Conservation (phyloP, 2,113 vertebrate genomes). For the Alosa alosa region DNA sequence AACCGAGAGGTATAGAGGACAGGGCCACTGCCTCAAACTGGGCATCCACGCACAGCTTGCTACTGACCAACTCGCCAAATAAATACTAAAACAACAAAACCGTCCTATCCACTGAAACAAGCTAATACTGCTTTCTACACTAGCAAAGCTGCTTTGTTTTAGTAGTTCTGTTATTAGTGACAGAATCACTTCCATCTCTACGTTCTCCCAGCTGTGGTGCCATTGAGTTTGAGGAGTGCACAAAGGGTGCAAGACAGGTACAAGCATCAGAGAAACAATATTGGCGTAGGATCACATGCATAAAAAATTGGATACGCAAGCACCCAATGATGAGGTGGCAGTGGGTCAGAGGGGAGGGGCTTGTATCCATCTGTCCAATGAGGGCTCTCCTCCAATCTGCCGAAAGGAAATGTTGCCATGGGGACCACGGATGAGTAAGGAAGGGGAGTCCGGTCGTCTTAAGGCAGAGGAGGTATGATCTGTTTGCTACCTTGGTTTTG, state of each 20-base stretch:
- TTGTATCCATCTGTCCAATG: constrained; percentile 3
- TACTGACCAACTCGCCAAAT: neutral
- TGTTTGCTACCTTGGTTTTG: neutral
- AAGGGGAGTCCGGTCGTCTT: neutral
- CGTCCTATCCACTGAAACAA: neutral
- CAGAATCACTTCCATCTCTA: neutral
- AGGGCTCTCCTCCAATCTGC: neutral
- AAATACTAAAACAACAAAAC: neutral
- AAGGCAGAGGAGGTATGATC: neutral
- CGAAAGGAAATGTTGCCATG: neutral
- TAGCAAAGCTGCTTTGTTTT: neutral
- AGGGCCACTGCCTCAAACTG: neutral
- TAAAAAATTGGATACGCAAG: neutral
- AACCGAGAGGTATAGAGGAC: neutral
- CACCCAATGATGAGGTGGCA: neutral
- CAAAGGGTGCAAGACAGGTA: neutral
- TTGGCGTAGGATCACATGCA: neutral
- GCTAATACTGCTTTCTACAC: neutral
- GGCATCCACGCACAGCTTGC: neutral
- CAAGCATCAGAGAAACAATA: neutral
- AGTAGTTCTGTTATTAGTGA: neutral
- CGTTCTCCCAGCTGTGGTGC: neutral
- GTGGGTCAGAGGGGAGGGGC: neutral
- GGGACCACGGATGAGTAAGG: neutral
- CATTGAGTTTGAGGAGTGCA: neutral